Percentiles rank a stretch among this genome's conserved stretches.
Conservation (phyloP, 2,797 vertebrate species). For the Sciaenops ocellatus region DNA sequence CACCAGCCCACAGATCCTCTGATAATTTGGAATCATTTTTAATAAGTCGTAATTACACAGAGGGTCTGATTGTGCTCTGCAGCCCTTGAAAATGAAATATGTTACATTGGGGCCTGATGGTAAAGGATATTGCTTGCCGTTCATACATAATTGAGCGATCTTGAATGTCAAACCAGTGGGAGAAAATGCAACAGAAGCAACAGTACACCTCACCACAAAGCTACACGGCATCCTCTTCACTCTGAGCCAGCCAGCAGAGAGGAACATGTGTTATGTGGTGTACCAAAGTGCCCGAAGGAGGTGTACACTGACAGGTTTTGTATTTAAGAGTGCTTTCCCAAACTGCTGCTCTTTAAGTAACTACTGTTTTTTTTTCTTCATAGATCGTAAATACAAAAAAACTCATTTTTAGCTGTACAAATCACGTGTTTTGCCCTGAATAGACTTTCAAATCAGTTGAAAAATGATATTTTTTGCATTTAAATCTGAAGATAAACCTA, state of each 20-base stretch:
- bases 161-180: slow-evolving; percentile 91
- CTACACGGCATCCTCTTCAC: slow-evolving; percentile 73
- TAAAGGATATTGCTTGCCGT: slow-evolving; percentile 91
- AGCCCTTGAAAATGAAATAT: slow-evolving; percentile 90
- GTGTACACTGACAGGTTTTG: slow-evolving; percentile 71
- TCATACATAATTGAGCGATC: slow-evolving; percentile 92
- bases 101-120: slow-evolving; percentile 87
- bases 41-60: slow-evolving; percentile 89
- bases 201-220: slow-evolving; percentile 84
- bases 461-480: neutral
- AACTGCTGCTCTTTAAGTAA: slow-evolving; percentile 62
- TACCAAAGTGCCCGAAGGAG: slow-evolving; percentile 77
- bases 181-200: slow-evolving; percentile 88
- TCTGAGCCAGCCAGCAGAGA: slow-evolving; percentile 68
- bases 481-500: slow-evolving; percentile 18
- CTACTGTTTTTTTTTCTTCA: slow-evolving; percentile 7
- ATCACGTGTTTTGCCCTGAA: slow-evolving; percentile 2
- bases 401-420: neutral
- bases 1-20: slow-evolving; percentile 84
- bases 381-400: neutral
- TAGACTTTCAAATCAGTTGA: neutral
- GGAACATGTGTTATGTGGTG: slow-evolving; percentile 83
- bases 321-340: slow-evolving; percentile 52
- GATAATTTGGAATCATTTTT: slow-evolving; percentile 89
- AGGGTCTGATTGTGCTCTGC: slow-evolving; percentile 88